These are phyloP conservation scores for Aphelinus atriplicis DNA, from an alignment of 1,140 invertebrate genomes.

Conservation along the genomic window DNA sequence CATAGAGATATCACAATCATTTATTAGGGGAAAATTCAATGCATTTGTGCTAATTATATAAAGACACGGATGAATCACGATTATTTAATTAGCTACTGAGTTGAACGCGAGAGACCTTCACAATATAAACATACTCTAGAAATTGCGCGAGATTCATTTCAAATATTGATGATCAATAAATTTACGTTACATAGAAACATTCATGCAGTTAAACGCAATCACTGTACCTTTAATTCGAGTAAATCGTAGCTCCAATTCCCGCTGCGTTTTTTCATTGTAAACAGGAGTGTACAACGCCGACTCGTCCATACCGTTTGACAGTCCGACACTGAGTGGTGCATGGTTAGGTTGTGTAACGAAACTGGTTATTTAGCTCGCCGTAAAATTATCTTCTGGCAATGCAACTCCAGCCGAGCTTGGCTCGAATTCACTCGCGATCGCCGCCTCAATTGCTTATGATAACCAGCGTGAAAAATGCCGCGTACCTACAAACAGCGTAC, in stretches of 20 bases:
- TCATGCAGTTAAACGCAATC: no score
- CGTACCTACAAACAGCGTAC: no score
- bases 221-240: conserved; percentile 43
- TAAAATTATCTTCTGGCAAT: conserved; percentile 17
- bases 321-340: conserved; percentile 8
- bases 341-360: conserved; percentile 19
- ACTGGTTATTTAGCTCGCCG: conserved; percentile 26
- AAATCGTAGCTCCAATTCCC: conserved; percentile 49
- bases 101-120: no score
- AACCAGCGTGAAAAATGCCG: no score
- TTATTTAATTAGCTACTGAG: background rate
- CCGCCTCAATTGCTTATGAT: no score
- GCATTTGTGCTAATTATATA: background rate
- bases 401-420: no score
- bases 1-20: background rate
- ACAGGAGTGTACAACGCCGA: conserved; percentile 41
- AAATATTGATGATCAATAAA: no score
- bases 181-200: no score
- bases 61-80: conserved; percentile 1
- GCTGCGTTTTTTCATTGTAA: conserved; percentile 46
- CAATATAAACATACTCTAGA: no score
- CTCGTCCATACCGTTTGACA: conserved; percentile 45
- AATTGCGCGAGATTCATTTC: no score
- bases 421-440: no score
- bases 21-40: background rate